phyloP scores from a whole-genome alignment of 2,113 vertebrate species.

The Sturnus vulgaris region DNA sequence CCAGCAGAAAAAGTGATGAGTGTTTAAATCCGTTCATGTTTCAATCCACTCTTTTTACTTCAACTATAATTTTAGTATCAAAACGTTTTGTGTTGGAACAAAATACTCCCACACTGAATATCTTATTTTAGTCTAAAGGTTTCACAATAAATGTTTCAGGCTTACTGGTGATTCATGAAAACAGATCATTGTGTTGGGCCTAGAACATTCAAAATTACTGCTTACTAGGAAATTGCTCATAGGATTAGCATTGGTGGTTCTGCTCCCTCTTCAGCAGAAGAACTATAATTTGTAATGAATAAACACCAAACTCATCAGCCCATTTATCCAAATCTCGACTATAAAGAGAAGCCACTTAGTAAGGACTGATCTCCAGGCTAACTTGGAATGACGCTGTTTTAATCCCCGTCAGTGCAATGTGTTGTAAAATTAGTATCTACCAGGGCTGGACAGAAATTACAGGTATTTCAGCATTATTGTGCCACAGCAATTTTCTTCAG shows the following conservation, averaged over 20 bases:
- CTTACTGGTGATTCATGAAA: constrained; percentile 70
- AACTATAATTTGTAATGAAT: constrained; percentile 55
- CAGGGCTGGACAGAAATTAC: not conserved
- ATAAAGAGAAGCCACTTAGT: not conserved
- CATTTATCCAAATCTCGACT: not conserved
- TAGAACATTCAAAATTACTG: constrained; percentile 70
- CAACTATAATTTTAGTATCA: constrained; percentile 69
- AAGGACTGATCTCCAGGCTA: not conserved
- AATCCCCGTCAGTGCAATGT: not conserved
- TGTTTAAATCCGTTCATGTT: constrained; percentile 40
- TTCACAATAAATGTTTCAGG: constrained; percentile 65
- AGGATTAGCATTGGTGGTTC: constrained; percentile 51
- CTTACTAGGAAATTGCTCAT: constrained; percentile 50
- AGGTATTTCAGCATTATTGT: not conserved
- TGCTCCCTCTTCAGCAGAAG: constrained; percentile 30
- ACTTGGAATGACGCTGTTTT: not conserved
- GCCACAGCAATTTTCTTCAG: not conserved
- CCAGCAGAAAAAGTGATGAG: not conserved
- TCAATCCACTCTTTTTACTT: constrained; percentile 31
- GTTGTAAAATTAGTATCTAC: not conserved
- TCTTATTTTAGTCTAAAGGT: constrained; percentile 65
- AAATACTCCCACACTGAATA: constrained; percentile 65
- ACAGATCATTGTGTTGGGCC: constrained; percentile 71
- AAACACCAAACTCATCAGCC: not conserved
- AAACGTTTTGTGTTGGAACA: constrained; percentile 60